Conservation (phyloP, 2,888 invertebrate species). For the Drosophila anomalata region DNA sequence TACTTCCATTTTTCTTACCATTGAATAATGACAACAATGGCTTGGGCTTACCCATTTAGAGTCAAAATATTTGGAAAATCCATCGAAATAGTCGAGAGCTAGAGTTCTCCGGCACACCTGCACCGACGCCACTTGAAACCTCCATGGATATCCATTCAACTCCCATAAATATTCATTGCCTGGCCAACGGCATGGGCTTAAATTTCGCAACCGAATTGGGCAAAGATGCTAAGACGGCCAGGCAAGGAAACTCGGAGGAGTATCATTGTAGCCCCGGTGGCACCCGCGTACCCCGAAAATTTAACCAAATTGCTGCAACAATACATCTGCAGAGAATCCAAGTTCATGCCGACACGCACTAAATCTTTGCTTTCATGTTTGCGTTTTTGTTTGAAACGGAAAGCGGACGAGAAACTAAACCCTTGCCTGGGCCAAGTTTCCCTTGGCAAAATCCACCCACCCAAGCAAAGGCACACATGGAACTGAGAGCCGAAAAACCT, state of each 20-base stretch:
- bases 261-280: slow-evolving; percentile 18
- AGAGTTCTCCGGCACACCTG: slow-evolving; percentile 11
- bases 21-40: no score
- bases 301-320: slow-evolving; percentile 43
- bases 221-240: slow-evolving; percentile 16
- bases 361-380: slow-evolving; percentile 76
- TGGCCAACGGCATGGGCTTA: slow-evolving; percentile 21
- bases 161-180: slow-evolving; percentile 45
- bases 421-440: slow-evolving; percentile 56
- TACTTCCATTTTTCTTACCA: no score
- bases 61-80: not conserved
- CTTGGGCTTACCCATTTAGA: not conserved
- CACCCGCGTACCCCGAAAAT: slow-evolving; percentile 10
- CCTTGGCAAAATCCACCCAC: slow-evolving; percentile 22
- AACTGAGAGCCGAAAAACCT: slow-evolving; percentile 29
- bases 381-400: slow-evolving; percentile 57
- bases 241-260: not conserved
- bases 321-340: slow-evolving; percentile 54
- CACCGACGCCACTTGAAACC: not conserved
- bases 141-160: slow-evolving; percentile 23
- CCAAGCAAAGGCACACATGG: slow-evolving; percentile 31
- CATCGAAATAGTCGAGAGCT: not conserved
- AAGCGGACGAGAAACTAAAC: slow-evolving; percentile 49
- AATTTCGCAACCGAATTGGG: slow-evolving; percentile 24
- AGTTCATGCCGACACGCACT: slow-evolving; percentile 75